These are phyloP conservation scores for Tetheella fluctuosa DNA, from an alignment of 2,888 invertebrate genomes.

Conservation along the genomic window DNA sequence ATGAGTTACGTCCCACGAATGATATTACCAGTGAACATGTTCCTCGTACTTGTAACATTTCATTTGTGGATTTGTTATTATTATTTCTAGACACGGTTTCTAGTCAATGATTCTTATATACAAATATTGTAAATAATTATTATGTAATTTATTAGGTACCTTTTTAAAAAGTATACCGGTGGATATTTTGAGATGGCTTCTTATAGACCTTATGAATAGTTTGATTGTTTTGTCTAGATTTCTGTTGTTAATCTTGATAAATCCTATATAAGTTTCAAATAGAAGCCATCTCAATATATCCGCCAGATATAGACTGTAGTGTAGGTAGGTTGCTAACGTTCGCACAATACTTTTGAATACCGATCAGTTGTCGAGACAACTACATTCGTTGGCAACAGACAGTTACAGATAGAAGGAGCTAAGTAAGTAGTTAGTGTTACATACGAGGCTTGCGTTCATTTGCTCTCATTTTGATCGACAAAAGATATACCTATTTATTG, in stretches of 20 bases:
- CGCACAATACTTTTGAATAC: conserved; percentile 70
- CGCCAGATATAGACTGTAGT: conserved; percentile 56
- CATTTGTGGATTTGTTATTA: conserved; percentile 54
- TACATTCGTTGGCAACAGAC: background rate
- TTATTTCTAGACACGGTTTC: conserved; percentile 73
- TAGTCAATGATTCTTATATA: conserved; percentile 80
- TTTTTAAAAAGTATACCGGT: conserved; percentile 67
- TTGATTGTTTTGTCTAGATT: too few species aligned
- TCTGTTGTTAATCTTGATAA: too few species aligned
- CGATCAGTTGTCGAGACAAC: conserved; percentile 21
- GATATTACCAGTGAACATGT: conserved; percentile 50
- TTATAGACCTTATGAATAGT: too few species aligned
- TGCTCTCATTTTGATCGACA: background rate
- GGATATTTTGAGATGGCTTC: too few species aligned
- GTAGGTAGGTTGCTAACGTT: conserved; percentile 66
- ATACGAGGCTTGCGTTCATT: background rate
- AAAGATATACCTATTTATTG: conserved; percentile 23
- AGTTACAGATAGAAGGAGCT: background rate
- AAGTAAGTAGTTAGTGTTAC: background rate
- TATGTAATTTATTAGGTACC: conserved; percentile 62
- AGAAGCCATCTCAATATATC: too few species aligned
- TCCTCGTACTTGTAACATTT: conserved; percentile 58
- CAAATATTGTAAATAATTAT: conserved; percentile 66
- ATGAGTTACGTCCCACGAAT: conserved; percentile 40
- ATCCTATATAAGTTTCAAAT: too few species aligned